Percentiles rank a stretch among this genome's conserved stretches.
phyloP scores from a whole-genome alignment of 2,797 vertebrate species.

The Cephalopachus bancanus region DNA sequence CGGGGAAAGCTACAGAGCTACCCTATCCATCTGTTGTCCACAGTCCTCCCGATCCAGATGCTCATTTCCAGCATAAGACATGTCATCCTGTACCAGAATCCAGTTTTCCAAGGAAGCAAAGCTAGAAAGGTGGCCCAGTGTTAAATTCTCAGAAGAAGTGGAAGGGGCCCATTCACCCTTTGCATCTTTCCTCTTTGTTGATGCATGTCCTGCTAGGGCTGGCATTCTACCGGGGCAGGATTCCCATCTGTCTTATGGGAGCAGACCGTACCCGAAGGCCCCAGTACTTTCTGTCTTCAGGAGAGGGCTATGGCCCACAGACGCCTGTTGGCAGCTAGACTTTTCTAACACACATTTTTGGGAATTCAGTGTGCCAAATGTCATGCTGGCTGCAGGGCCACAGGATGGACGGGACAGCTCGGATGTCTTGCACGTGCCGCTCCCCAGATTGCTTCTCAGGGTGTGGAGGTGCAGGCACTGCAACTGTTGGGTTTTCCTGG shows the following conservation, averaged over 20 bases:
- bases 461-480: neutral
- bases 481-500: neutral
- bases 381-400: neutral
- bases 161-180: constrained; percentile 2
- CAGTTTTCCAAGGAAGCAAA: constrained; percentile 59
- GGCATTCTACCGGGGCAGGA: neutral
- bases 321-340: neutral
- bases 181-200: neutral
- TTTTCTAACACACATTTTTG: too few species aligned
- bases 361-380: too few species aligned
- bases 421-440: neutral
- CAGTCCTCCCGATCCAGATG: constrained; percentile 1
- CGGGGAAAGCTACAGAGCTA: neutral
- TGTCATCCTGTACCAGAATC: neutral
- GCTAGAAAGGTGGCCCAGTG: constrained; percentile 1
- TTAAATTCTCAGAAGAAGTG: constrained; percentile 30
- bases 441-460: neutral
- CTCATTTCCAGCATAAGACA: constrained; percentile 24
- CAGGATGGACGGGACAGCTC: too few species aligned
- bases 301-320: neutral
- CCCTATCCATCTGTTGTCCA: neutral
- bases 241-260: neutral
- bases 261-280: neutral
- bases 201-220: too few species aligned
- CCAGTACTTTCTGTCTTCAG: neutral